Evolutionary conservation across 2,113 vertebrate species (phyloP).

Genomic region (Meleagris gallopavo): DNA sequence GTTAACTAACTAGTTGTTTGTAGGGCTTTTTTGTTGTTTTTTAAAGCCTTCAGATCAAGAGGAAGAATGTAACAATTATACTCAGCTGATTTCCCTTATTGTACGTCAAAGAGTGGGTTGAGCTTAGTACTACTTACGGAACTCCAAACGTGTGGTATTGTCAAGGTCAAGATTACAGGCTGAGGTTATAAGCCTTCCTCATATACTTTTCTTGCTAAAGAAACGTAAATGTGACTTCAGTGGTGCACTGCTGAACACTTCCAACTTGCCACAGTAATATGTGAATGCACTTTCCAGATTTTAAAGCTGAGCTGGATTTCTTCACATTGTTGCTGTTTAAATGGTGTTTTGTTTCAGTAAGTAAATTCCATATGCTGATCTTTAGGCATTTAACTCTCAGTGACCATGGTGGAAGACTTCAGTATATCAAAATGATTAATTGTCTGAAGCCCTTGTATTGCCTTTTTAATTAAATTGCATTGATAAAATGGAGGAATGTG

Average conservation of each 20-base stretch:
- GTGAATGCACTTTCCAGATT: background rate
- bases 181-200: background rate
- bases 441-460: background rate
- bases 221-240: background rate
- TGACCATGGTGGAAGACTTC: background rate
- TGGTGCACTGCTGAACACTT: background rate
- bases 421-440: background rate
- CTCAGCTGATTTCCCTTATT: background rate
- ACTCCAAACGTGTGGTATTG: background rate
- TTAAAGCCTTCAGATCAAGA: background rate
- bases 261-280: background rate
- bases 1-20: background rate
- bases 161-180: background rate
- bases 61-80: background rate
- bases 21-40: background rate
- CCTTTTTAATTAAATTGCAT: background rate
- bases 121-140: accelerated
- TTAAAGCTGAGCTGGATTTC: background rate
- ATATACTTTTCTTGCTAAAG: background rate
- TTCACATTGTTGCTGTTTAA: background rate
- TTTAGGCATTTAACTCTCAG: background rate
- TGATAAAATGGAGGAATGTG: background rate
- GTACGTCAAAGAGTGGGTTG: background rate
- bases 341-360: background rate
- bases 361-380: background rate